Evolutionary conservation across 2,888 invertebrate genomes (phyloP), one percentile per base, ranked within the genome.

Genomic region (Thymelicus sylvestris): DNA sequence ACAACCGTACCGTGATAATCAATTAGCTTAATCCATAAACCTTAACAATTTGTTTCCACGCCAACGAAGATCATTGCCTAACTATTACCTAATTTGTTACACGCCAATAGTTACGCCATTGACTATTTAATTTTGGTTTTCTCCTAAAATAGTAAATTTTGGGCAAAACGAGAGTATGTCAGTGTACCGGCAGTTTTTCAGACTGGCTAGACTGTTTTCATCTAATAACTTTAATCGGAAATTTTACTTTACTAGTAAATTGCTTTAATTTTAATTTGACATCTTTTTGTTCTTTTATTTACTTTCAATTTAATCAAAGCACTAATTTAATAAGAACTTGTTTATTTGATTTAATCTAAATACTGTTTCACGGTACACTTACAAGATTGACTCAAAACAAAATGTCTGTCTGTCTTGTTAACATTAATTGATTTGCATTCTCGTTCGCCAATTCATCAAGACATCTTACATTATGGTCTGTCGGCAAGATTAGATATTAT

Each of bases 71-170:
- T 6, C 24, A 55, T 55, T 55, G 19, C 24, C 3, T 24, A 55
- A 55, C 55, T 19, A 55, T 55, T 55, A n/a, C 55, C 6, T 55
- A 24, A 55, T 55, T 55, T 55, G 24, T 55, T 24, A 55, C 50
- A n/a, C 19, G 7, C 55, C 10, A 19, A 7, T 24, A 19, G 24
- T 24, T 55, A 8, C 24, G 12, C 55, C 55, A 24, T 24, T 24
- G 24, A 24, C 12, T 55, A 24, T 24, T 55, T 15, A 15, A 52
- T 52, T 52, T 12, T 8, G 8, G 44, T 44, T 44, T 44, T 52
- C 52, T 19, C 7, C 2, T 52, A 52, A 52, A 8, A 8, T n/a
- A 50, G 41, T 2, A 12, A 10, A 44, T 44, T 31, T 31, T 31
- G 8, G 41, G 6, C 10, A 3, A 19, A 52, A 52, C 52, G 19